Evolutionary conservation across 2,888 invertebrate genomes (phyloP), one percentile per base, ranked within the genome.

Genomic region (Latrodectus elegans): DNA sequence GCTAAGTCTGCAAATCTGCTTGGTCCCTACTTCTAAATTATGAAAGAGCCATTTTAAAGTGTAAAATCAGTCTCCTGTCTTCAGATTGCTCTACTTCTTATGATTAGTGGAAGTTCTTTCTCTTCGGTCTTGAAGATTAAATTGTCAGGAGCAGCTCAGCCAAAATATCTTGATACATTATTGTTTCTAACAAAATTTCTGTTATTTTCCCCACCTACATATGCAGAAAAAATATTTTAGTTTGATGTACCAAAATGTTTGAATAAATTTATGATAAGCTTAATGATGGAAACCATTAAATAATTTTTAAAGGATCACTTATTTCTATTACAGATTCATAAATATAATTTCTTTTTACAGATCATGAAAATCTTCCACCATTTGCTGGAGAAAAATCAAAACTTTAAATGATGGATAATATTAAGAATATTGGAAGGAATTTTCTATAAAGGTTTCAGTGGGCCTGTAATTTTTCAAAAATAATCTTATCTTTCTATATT

Each of bases 331-430:
- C 9, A 55, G 2, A 53, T 55, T 55, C 9, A 15, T 68, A 26
- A 68, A 68, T 26, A 22, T 68, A 74, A 8, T 74, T 17, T 70
- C 17, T 72, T 53, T 60, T 84, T 86, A 64, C 67, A 86, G 85
- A 80, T 76, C 85, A 86, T 55, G 70, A 80, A n/a, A 86, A 86
- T 65, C 65, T 86, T n/a, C 85, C 85, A 17, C 70, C 80, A 65
- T 53, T 80, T 64, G 60, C 12, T 60, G 60, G 60, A 60, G 60
- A 60, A 60, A 60, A 60, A 10, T 60, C 60, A 10, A 60, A 60
- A 60, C 60, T 60, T 12, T 60, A 10, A 60, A 14, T 60, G 60
- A n/a, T 11, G 55, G 3, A 55, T 60, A 60, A 15, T 60, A 10
- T 15, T 60, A 15, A 60, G n/a, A 60, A 60, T 15, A 60, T 60